These are phyloP conservation scores for Linnaemya vulpina DNA, from an alignment of 2,888 invertebrate genomes.

Conservation along the genomic window DNA sequence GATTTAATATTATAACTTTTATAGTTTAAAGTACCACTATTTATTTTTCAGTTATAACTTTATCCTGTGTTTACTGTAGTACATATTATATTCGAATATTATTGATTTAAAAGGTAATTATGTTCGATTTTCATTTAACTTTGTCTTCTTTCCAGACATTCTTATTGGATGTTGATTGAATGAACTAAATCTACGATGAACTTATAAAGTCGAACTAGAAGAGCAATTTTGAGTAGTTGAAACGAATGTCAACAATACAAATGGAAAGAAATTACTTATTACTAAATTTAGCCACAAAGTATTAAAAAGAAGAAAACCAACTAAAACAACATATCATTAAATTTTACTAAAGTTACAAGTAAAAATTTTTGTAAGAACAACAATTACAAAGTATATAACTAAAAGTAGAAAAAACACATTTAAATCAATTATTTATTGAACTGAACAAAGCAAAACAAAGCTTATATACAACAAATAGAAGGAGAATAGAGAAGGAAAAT, in stretches of 20 bases:
- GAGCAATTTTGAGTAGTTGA: slow-evolving; percentile 10
- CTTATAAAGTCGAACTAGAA: slow-evolving; percentile 21
- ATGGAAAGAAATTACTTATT: slow-evolving; percentile 27
- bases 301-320: slow-evolving; percentile 35
- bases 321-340: slow-evolving; percentile 26
- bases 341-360: slow-evolving; percentile 8
- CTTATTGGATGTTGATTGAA: slow-evolving; percentile 26
- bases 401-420: slow-evolving; percentile 27
- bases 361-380: slow-evolving; percentile 14
- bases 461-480: slow-evolving; percentile 26
- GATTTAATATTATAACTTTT: too few species aligned
- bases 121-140: slow-evolving; percentile 9
- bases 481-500: slow-evolving; percentile 16
- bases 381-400: neutral
- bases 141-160: slow-evolving; percentile 62
- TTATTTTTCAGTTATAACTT: too few species aligned
- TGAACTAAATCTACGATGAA: slow-evolving; percentile 6
- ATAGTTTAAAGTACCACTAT: too few species aligned
- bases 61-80: neutral
- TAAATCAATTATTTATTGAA: slow-evolving; percentile 58
- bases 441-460: slow-evolving; percentile 11
- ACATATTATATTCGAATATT: neutral
- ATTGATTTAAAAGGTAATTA: slow-evolving; percentile 3
- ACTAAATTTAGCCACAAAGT: slow-evolving; percentile 54
- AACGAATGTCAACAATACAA: slow-evolving; percentile 24